Conservation (phyloP, 2,888 invertebrate species). For the Epinotia demarniana region DNA sequence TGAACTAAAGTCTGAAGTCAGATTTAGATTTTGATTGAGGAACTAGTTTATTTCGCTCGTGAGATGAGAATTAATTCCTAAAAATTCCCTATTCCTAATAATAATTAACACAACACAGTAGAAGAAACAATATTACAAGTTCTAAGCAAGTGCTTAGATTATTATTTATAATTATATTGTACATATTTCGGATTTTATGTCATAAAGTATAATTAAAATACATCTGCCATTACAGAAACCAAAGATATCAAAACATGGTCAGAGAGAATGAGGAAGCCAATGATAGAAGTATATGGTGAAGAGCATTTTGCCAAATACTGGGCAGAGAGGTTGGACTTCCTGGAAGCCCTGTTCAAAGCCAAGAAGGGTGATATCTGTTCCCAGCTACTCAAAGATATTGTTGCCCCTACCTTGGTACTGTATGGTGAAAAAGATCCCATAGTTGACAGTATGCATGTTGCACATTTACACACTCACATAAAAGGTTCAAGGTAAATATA, state of each 20-base stretch:
- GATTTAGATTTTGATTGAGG: too few species aligned
- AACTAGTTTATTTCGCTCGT: too few species aligned
- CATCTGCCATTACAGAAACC: slow-evolving; percentile 81
- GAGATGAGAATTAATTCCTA: too few species aligned
- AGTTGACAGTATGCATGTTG: slow-evolving; percentile 89
- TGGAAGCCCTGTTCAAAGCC: slow-evolving; percentile 82
- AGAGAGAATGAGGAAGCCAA: slow-evolving; percentile 88
- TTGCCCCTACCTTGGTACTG: slow-evolving; percentile 91
- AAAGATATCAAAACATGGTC: slow-evolving; percentile 92
- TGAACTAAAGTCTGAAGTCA: too few species aligned
- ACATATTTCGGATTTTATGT: background rate
- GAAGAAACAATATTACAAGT: too few species aligned
- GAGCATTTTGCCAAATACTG: slow-evolving; percentile 88
- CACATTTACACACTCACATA: slow-evolving; percentile 88
- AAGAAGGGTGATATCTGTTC: slow-evolving; percentile 90
- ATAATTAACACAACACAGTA: too few species aligned
- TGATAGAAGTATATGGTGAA: slow-evolving; percentile 90
- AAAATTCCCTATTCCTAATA: too few species aligned
- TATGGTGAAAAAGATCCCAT: slow-evolving; percentile 94
- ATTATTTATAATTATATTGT: background rate
- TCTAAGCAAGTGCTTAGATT: background rate
- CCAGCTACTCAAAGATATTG: slow-evolving; percentile 85
- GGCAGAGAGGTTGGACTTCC: slow-evolving; percentile 89
- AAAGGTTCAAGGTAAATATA: slow-evolving; percentile 85
- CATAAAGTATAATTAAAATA: too few species aligned